A percentile compares a stretch with the other conserved stretches of the same genome.
These are phyloP conservation scores for Zaprionus tsacasi DNA, from an alignment of 1,140 invertebrate species.

Conservation along the genomic window DNA sequence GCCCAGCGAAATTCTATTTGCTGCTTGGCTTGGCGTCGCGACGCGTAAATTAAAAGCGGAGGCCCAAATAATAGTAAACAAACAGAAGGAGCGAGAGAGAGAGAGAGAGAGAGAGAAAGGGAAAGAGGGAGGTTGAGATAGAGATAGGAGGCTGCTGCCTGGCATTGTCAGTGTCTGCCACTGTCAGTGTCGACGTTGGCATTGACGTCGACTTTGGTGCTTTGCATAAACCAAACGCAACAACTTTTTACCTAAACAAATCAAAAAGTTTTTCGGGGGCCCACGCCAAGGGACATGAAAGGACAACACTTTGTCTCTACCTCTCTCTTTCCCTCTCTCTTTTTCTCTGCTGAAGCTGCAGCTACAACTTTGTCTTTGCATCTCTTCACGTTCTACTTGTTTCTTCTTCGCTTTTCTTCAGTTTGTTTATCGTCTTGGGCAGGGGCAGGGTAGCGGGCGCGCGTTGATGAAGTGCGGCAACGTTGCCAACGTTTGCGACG, in stretches of 20 bases:
- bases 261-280: constrained; percentile 56
- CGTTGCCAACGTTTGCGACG: constrained; percentile 22
- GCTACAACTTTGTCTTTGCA: constrained; percentile 25
- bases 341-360: constrained; percentile 1
- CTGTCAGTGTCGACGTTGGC: background rate
- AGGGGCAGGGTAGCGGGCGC: background rate
- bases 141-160: background rate
- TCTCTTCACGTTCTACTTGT: constrained; percentile 1
- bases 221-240: constrained; percentile 64
- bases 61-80: constrained; percentile 65
- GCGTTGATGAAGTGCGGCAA: constrained; percentile 52
- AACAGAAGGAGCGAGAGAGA: constrained; percentile 29
- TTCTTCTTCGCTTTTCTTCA: background rate
- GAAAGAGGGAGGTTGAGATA: background rate
- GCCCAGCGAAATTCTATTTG: constrained; percentile 67
- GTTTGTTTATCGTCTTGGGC: constrained; percentile 33
- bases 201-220: constrained; percentile 27
- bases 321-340: background rate
- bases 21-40: constrained; percentile 66
- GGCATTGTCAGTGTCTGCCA: background rate
- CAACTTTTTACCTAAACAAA: constrained; percentile 64
- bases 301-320: constrained; percentile 35
- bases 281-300: constrained; percentile 44
- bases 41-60: constrained; percentile 66
- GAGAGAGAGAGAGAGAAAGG: background rate